Evolutionary conservation across 2,888 invertebrate genomes (phyloP), one percentile per base, ranked within the genome.

Genomic region (Notodonta ziczac): DNA sequence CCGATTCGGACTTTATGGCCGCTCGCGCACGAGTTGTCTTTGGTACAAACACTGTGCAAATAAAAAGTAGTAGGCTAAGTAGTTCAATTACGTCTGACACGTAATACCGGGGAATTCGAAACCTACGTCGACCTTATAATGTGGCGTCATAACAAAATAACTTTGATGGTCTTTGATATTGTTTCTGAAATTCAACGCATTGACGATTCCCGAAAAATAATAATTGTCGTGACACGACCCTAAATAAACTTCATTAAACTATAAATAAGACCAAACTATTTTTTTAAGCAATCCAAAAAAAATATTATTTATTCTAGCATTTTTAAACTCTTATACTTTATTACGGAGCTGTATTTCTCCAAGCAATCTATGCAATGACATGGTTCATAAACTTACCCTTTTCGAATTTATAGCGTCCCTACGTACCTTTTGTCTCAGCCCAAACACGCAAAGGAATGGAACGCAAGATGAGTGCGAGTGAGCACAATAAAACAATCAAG

Each of bases 1-100:
- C 73, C 74, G 74, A 76, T 70, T 74, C 66, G 61, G 63, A 66
- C 69, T 79, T 82, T 79, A 83, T 73, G 78, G 69, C 56, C 32
- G 56, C 61, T 61, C 57, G 60, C 61, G 46, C 62, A 62, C 59
- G 42, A 50, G 54, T 42, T 24, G 63, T 60, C 63, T 63, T 58
- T 69, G 67, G 52, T 63, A 44, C 54, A 57, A 48, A 53, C 32
- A n/a, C 12, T 35, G 63, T 14, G 51, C 53, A 70, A 35, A 59
- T 59, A 14, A 14, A 12, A n/a, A 7, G 9, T 67, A 73, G 72
- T 53, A 72, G 65, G 54, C 24, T 39, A 35, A 63, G 44, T 56
- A 13, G 44, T 42, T 16, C 39, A 56, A 14, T 42, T 16, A 12
- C 13, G n/a, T n/a, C n/a, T 7, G 6, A n/a, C n/a, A 9, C 9